A percentile compares a stretch with the other conserved stretches of the same genome.
These are phyloP conservation scores for Cetoscarus ocellatus DNA, from an alignment of 2,797 vertebrate species.

Conservation along the genomic window DNA sequence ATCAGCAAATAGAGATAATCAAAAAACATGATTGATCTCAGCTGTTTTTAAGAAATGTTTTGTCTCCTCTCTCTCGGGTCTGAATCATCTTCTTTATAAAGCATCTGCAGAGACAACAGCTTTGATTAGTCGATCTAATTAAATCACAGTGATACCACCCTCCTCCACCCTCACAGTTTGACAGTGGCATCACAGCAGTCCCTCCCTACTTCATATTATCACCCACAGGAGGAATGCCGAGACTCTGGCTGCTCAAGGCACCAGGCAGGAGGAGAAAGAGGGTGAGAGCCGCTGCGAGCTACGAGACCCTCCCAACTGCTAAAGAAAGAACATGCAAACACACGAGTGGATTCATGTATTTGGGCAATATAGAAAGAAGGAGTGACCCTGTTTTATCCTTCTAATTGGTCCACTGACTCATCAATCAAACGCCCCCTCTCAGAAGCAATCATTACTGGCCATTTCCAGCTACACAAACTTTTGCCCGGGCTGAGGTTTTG, in stretches of 20 bases:
- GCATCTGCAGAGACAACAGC: constrained; percentile 41
- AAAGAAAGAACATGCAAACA: constrained; percentile 12
- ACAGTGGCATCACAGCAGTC: constrained; percentile 38
- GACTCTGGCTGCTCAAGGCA: constrained; percentile 69
- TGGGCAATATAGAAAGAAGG: background rate
- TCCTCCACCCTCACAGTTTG: constrained; percentile 36
- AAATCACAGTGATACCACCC: constrained; percentile 28
- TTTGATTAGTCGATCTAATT: constrained; percentile 51
- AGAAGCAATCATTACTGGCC: too few species aligned
- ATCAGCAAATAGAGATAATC: constrained; percentile 39
- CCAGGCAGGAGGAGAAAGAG: constrained; percentile 23
- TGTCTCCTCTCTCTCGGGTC: background rate
- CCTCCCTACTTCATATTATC: constrained; percentile 78
- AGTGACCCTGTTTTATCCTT: too few species aligned
- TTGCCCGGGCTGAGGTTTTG: too few species aligned
- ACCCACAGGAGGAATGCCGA: constrained; percentile 84
- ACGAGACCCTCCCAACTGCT: constrained; percentile 6
- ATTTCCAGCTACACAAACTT: too few species aligned
- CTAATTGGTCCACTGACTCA: too few species aligned
- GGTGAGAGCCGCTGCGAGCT: constrained; percentile 16
- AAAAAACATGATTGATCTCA: constrained; percentile 21
- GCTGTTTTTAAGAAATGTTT: constrained; percentile 16
- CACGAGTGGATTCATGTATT: background rate
- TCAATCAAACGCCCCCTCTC: too few species aligned
- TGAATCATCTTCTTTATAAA: constrained; percentile 19